Evolutionary conservation across 2,113 vertebrate species (phyloP).

Genomic region (Pachycephala philippinensis): DNA sequence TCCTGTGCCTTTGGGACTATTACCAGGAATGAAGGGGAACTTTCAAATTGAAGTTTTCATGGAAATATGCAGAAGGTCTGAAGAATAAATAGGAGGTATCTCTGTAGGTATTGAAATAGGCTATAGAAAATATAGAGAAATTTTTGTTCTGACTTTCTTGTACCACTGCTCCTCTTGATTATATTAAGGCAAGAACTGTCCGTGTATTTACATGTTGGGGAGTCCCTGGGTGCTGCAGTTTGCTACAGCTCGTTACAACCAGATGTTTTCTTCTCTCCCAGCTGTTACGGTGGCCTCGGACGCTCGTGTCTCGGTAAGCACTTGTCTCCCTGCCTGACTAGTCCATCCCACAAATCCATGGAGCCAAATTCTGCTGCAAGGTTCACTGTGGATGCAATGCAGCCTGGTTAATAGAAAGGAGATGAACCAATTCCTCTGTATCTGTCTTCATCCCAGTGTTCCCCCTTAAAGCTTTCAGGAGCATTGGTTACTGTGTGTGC

Average conservation of each 20-base stretch:
- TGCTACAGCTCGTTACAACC: not conserved
- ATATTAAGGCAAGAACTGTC: not conserved
- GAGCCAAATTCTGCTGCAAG: not conserved
- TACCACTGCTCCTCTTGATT: not conserved
- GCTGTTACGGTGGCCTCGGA: slow-evolving; percentile 87
- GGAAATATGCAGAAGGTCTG: not conserved
- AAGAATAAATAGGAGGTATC: not conserved
- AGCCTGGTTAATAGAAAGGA: not conserved
- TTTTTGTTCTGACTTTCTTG: not conserved
- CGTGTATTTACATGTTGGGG: rapidly evolving
- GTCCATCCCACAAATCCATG: not conserved
- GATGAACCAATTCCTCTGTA: not conserved
- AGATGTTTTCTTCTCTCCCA: slow-evolving; percentile 59
- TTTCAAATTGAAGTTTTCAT: not conserved
- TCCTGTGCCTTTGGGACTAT: not conserved
- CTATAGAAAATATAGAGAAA: not conserved
- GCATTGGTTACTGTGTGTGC: rapidly evolving
- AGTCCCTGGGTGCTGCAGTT: not conserved
- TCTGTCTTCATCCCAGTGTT: not conserved
- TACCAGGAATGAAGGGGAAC: not conserved
- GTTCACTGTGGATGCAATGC: not conserved
- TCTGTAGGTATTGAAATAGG: not conserved
- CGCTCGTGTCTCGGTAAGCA: slow-evolving; percentile 84
- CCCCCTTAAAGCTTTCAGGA: not conserved
- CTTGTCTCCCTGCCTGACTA: not conserved